Evolutionary conservation across 2,113 vertebrate genomes (phyloP).

Genomic region (Anoura caudifer): DNA sequence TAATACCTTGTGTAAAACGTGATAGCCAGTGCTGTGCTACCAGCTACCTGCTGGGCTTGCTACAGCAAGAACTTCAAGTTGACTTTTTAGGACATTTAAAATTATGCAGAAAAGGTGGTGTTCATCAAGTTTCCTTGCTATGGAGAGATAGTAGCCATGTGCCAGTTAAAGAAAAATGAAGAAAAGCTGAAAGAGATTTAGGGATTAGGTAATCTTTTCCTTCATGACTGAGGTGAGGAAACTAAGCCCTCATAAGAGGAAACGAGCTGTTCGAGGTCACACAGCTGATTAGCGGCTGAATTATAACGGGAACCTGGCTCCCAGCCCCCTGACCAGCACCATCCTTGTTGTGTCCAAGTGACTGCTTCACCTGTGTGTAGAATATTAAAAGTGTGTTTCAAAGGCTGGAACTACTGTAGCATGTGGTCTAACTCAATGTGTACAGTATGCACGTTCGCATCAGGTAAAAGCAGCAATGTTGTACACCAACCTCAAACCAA

Average conservation of each 20-base stretch:
- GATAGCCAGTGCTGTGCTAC: neutral
- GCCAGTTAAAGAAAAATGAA: neutral
- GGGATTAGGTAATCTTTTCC: neutral
- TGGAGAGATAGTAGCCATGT: neutral
- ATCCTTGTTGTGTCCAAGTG: neutral
- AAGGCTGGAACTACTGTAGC: neutral
- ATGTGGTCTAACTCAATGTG: neutral
- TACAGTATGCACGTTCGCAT: neutral
- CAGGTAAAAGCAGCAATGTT: neutral
- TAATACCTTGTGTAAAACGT: neutral
- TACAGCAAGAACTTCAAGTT: neutral
- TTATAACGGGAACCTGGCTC: neutral
- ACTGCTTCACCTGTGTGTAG: neutral
- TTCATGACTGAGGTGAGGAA: neutral
- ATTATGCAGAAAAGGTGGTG: neutral
- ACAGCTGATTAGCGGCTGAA: neutral
- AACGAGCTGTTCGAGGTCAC: neutral
- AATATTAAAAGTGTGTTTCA: neutral
- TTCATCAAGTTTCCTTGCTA: neutral
- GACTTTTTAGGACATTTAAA: neutral
- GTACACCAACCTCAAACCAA: neutral
- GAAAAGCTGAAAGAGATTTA: neutral
- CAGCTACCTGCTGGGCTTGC: neutral
- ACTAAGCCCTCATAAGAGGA: neutral
- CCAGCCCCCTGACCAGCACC: no score